Evolutionary conservation across 1,140 invertebrate species (phyloP).

Genomic region (Brachionus manjavacas): DNA sequence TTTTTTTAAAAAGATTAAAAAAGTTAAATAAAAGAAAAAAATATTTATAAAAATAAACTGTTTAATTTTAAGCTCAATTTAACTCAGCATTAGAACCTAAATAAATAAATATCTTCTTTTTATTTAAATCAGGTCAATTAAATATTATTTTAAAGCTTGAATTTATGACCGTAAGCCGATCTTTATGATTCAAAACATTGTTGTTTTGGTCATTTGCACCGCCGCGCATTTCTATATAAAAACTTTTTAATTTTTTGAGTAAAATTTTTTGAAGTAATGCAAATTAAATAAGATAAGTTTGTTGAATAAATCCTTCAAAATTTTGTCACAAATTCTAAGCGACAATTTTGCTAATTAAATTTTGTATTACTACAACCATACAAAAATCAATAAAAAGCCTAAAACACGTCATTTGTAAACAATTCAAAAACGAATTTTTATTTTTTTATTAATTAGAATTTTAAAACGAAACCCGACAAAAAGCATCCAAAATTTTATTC

Average conservation of each 20-base stretch:
- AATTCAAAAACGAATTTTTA: neutral
- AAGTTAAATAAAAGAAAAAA: neutral
- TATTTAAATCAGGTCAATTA: neutral
- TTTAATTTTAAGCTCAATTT: neutral
- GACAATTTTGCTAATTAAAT: neutral
- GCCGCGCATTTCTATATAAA: neutral
- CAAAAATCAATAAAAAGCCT: neutral
- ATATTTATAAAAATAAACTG: neutral
- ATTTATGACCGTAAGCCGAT: neutral
- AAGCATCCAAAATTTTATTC: neutral
- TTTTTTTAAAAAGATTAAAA: neutral
- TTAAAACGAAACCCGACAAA: neutral
- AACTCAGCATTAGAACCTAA: neutral
- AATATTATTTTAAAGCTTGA: neutral
- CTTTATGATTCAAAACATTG: neutral
- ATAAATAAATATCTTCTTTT: slow-evolving; percentile 2
- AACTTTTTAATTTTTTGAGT: neutral
- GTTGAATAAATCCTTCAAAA: neutral
- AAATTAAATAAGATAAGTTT: neutral
- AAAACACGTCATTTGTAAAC: neutral
- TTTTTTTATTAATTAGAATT: neutral
- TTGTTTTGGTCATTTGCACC: neutral
- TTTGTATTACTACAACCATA: neutral
- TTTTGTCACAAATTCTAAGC: neutral
- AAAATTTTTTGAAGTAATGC: neutral